These are phyloP conservation scores for Prunella himalayana DNA, from an alignment of 2,113 vertebrate species.

Conservation along the genomic window DNA sequence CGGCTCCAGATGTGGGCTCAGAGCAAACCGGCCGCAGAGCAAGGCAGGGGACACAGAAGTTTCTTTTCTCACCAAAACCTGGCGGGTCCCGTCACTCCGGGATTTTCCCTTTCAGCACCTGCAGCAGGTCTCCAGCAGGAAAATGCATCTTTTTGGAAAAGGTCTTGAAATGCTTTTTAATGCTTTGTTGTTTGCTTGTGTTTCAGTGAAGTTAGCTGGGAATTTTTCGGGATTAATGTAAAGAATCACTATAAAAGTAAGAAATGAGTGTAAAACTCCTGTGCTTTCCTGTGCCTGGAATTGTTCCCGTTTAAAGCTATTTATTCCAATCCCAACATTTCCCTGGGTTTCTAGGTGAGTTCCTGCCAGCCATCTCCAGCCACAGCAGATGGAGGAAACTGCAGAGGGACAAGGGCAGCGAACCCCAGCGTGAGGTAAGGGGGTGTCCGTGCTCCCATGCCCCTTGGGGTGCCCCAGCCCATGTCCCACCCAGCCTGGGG, in stretches of 20 bases:
- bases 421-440: background rate
- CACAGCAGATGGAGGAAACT: background rate
- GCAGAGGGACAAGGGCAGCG: background rate
- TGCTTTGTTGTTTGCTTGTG: background rate
- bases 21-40: background rate
- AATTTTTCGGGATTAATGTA: background rate
- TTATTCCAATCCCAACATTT: background rate
- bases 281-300: background rate
- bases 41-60: background rate
- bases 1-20: background rate
- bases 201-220: background rate
- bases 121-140: background rate
- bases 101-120: background rate
- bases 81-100: background rate
- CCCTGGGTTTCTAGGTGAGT: background rate
- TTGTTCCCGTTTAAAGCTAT: background rate
- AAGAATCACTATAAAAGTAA: background rate
- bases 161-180: background rate
- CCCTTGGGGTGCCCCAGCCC: background rate
- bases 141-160: rapidly evolving
- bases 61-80: background rate
- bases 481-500: rapidly evolving
- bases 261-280: background rate
- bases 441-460: no score
- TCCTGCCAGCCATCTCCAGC: background rate